Base-by-base conservation (phyloP, 2,888 invertebrate species). In the Tenthredo livida region DNA sequence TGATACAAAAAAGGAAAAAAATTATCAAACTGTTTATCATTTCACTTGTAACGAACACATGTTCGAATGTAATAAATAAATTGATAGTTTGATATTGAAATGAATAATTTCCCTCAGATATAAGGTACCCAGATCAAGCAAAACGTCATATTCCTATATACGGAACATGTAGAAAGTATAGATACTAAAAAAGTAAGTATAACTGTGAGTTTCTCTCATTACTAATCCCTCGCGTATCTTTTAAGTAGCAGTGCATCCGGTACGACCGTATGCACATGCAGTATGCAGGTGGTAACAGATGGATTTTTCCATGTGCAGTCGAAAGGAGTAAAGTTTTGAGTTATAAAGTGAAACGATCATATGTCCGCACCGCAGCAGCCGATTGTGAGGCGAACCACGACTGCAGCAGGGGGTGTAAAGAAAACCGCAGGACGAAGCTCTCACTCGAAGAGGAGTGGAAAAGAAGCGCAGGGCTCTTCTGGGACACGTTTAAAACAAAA, bases 401-500 rank as follows among this genome's bases (percentile, higher is more conserved):
- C 4, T 40, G 21, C 29, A 2, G 29, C 29, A 29, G 2, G 73
- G 73, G 73, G 73, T 25, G 73, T 43, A 73, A 73, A 73, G 43
- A 73, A 73, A 43, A 73, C 73, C 73, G 25, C 73, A 73, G 73
- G 40, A 73, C 43, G 54, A 77, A 77, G n/a, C 33, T 17, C 15
- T 17, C 25, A n/a, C n/a, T n/a, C n/a, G n/a, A n/a, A n/a, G 15
- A 54, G 50, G 77, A 77, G 33, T 50, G 47, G 84, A 54, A 50
- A 43, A 37, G 84, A 80, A 29, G 72, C 67, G 82, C 73, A 47
- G 83, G 25, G 61, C 72, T 25, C 84, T 78, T 17, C 80, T 61
- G 77, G 50, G 75, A 80, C 82, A 67, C 84, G 85, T 58, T 72
- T 70, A 54, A 70, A 75, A 43, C 83, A 73, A 67, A 58, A 75